Evolutionary conservation across 2,888 invertebrate genomes (phyloP), one percentile per base, ranked within the genome.

Genomic region (Thelaira solivaga): DNA sequence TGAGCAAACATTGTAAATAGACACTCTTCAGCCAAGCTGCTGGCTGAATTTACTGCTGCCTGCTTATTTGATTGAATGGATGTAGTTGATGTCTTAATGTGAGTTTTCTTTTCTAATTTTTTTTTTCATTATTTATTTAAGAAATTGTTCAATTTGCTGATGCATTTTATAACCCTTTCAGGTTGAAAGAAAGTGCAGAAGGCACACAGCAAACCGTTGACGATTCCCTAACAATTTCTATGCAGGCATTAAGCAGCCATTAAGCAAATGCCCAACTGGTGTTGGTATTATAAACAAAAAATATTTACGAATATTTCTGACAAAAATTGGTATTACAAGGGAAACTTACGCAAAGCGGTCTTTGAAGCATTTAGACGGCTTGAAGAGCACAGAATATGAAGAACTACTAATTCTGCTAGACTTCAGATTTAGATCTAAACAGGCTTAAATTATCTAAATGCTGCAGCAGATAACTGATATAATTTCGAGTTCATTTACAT

Each of bases 111-210:
- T 62, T 49, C n/a, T 51, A 31, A 51, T 20, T 26, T 43, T 55
- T 51, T 45, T 65, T 75, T 72, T 61, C 26, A 64, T 76, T 80
- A 72, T 82, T 80, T 85, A 82, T 84, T 85, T 80, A 84, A 83
- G 81, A 83, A 83, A 85, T 84, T 85, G 83, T 82, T 82, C 82
- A 82, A 85, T 83, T 84, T 84, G 84, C 82, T 84, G 86, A 86
- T 86, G 86, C 86, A 82, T 86, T 86, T 86, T 84, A 85, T 47
- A 78, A 78, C 49, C n/a, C 29, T 73, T 74, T 74, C 65, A 74
- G 69, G 51, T 67, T 74, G 69, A 71, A 65, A 55, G 65, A 78
- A 69, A 69, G 41, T 51, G 22, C 36, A 47, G 34, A 65, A 65
- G 57, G 16, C 51, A 53, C 47, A 26, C 47, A 39, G 26, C 39